Evolutionary conservation across 2,888 invertebrate genomes (phyloP), one percentile per base, ranked within the genome.

Genomic region (Acrobeloides nanus): DNA sequence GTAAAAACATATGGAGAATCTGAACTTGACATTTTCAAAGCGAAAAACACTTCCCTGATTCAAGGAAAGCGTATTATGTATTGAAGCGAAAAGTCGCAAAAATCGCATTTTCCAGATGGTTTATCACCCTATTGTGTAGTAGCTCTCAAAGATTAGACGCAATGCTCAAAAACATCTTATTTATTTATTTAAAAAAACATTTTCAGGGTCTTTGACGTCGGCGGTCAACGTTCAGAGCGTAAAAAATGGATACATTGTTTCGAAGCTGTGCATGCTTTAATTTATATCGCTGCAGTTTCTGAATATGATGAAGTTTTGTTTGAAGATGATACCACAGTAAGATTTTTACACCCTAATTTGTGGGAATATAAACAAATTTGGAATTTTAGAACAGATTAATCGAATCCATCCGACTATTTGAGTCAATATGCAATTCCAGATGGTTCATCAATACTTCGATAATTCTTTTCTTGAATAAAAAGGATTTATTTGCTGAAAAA

Each of bases 221-320:
- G 70, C 1, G 68, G 68, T 34, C 69, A 68, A 32, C 46, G 66
- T 33, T 67, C 65, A 6, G 67, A 66, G 42, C 42, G 66, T 23
- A 69, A 69, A 39, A 68, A 68, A 39, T 70, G 70, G 70, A 70
- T 70, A 43, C 70, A 70, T 33, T 63, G 62, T 21, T 35, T 60
- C 45, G 32, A 59, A 43, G 65, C 67, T 39, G 68, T 70, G 20
- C 66, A 68, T 38, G 64, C 71, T 5, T 95, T 97, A 81, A 97
- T 97, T 82, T 97, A 97, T 83, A 85, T 97, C 83, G 95, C 93
- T 81, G 95, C 97, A 78, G 84, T 97, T 82, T 92, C 92, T 82
- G 80, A 81, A 74, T 80, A 80, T 64, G 80, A 81, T 66, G 80
- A 80, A 73, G 78, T 74, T 81, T 83, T 97, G 77, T 93, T 95